phyloP scores from a whole-genome alignment of 2,113 vertebrate species.

The Phalacrocorax carbo region DNA sequence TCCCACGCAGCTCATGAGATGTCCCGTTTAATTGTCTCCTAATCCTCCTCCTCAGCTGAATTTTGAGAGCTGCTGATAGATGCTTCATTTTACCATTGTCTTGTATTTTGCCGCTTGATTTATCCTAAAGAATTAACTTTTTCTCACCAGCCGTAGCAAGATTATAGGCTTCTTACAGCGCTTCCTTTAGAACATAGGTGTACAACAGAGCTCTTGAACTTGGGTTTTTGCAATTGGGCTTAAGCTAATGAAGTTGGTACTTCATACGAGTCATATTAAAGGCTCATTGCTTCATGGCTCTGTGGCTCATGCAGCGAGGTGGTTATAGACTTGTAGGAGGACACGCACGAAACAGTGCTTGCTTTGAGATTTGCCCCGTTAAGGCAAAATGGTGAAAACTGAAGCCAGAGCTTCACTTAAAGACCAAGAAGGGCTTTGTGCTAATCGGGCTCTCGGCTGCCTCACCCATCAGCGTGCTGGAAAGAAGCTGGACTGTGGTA shows the following conservation, averaged over 20 bases:
- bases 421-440: neutral
- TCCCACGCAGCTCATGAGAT: neutral
- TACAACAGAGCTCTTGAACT: neutral
- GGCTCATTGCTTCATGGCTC: fast-evolving
- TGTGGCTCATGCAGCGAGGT: neutral
- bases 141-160: neutral
- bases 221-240: neutral
- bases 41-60: neutral
- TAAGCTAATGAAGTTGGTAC: neutral
- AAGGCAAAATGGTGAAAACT: neutral
- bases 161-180: neutral
- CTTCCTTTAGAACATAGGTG: neutral
- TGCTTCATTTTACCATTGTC: neutral
- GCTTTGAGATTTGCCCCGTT: neutral
- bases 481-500: neutral
- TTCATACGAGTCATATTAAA: fast-evolving
- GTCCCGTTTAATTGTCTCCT: neutral
- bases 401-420: neutral
- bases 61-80: neutral
- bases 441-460: neutral
- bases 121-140: neutral
- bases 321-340: neutral
- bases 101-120: neutral
- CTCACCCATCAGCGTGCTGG: neutral
- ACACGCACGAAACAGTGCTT: neutral